Conservation (phyloP, 2,888 invertebrate genomes). For the Linyphia triangularis region DNA sequence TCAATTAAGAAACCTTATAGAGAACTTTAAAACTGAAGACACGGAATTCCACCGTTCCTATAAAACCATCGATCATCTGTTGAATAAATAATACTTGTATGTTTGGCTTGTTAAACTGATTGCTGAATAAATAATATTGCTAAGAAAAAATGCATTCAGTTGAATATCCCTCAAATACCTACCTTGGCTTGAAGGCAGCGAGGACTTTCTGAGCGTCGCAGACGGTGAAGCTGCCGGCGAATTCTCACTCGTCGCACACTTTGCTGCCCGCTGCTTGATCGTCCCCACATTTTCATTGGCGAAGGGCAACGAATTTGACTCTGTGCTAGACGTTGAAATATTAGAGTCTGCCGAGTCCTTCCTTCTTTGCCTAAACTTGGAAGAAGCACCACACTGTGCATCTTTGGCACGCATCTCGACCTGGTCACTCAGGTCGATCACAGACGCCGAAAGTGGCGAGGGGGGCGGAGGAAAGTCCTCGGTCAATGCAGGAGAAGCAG, state of each 20-base stretch:
- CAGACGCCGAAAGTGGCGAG: slow-evolving; percentile 77
- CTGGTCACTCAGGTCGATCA: slow-evolving; percentile 66
- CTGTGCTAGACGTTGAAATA: slow-evolving; percentile 85
- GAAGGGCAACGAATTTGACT: slow-evolving; percentile 95
- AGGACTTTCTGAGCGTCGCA: slow-evolving; percentile 56
- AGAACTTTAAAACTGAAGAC: too few relatives aligned
- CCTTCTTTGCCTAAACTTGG: slow-evolving; percentile 72
- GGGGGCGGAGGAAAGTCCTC: slow-evolving; percentile 79
- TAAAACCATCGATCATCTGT: too few relatives aligned
- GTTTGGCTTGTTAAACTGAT: too few relatives aligned
- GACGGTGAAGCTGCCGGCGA: slow-evolving; percentile 71
- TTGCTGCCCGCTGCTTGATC: slow-evolving; percentile 88
- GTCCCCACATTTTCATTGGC: slow-evolving; percentile 99
- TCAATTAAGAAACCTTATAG: too few relatives aligned
- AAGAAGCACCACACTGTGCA: background rate
- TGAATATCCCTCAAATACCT: too few relatives aligned
- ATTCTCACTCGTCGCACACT: slow-evolving; percentile 72
- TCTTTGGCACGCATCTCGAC: slow-evolving; percentile 70
- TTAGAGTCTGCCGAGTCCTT: slow-evolving; percentile 76
- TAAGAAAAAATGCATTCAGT: too few relatives aligned
- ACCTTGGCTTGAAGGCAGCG: slow-evolving; percentile 65
- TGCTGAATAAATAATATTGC: too few relatives aligned
- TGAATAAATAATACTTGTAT: too few relatives aligned
- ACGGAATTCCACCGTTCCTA: too few relatives aligned
- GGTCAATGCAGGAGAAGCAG: slow-evolving; percentile 70